These are phyloP conservation scores for Microtus pennsylvanicus DNA, from an alignment of 2,113 vertebrate genomes.

Conservation along the genomic window DNA sequence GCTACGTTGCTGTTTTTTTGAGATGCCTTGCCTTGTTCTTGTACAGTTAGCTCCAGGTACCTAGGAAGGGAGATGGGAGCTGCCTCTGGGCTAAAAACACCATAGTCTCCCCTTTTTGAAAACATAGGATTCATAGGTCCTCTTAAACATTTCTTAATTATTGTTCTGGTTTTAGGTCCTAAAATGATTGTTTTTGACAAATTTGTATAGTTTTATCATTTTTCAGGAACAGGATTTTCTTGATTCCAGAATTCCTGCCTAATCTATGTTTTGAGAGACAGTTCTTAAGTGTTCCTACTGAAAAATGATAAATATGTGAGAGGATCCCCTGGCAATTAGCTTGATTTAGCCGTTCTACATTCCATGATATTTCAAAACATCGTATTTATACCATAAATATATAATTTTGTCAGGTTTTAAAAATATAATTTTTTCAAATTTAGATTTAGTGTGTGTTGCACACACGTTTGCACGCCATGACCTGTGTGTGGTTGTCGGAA, in stretches of 20 bases:
- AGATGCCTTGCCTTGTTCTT: slow-evolving; percentile 37
- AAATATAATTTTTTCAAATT: neutral
- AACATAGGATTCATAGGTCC: slow-evolving; percentile 26
- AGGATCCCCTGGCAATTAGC: slow-evolving; percentile 5
- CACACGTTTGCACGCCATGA: neutral
- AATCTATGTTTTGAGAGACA: slow-evolving; percentile 59
- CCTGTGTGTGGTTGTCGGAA: neutral
- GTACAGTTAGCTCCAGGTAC: slow-evolving; percentile 39
- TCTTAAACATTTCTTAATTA: slow-evolving; percentile 54
- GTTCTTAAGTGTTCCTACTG: slow-evolving; percentile 39
- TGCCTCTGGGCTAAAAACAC: slow-evolving; percentile 32
- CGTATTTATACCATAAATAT: neutral
- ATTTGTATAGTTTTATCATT: slow-evolving; percentile 54
- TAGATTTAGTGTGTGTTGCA: neutral
- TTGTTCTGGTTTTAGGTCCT: slow-evolving; percentile 5
- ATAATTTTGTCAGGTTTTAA: neutral
- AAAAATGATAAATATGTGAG: slow-evolving; percentile 43
- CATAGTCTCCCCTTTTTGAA: slow-evolving; percentile 41
- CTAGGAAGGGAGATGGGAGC: neutral
- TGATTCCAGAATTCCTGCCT: slow-evolving; percentile 29
- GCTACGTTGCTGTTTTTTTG: slow-evolving; percentile 42
- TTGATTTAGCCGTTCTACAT: slow-evolving; percentile 21
- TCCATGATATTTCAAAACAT: slow-evolving; percentile 43
- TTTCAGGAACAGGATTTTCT: slow-evolving; percentile 43
- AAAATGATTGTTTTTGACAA: slow-evolving; percentile 57